Base-by-base conservation (phyloP, 2,888 invertebrate species). In the Megalurothrips usitatus region DNA sequence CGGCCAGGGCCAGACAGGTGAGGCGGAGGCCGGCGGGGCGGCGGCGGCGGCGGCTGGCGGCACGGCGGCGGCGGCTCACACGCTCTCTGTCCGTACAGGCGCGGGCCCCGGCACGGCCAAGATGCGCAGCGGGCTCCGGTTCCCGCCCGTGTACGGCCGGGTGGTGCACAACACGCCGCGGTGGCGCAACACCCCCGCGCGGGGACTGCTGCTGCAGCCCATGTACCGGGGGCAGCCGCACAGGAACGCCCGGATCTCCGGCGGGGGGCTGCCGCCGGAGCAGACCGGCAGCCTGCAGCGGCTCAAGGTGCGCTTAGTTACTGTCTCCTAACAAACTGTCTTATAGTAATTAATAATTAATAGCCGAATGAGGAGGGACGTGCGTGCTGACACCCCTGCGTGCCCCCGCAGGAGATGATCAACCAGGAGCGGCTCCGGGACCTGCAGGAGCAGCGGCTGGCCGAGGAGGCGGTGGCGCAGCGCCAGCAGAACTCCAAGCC, bases 381-480 rank as follows among this genome's bases (percentile, higher is more conserved):
- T n/a, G n/a, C n/a, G n/a, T 68, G 81, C 84, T 28, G 84, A 85
- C 6, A 79, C 91, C 90, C 82, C 95, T 95, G 86, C 93, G 95
- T 92, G 93, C 83, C 89, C 34, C 34, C 95, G 81, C 95, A 94
- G 89, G 94, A 95, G 85, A 86, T 95, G 83, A 93, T 95, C 84
- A 90, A 92, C 80, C 92, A 92, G 49, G 95, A 95, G 85, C 90
- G 94, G 79, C 92, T 93, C 0, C 91, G 93, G 79, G 94, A 95
- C 85, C 87, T 94, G 82, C 92, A 93, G 85, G 91, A 94, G 86
- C 94, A 94, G 86, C 90, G 93, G 83, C 90, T 92, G 83, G 91
- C 91, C 0, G 94, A 94, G 84, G 94, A 94, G 86, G 90, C 92
- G 82, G 93, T 92, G 12, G 87, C 91, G 79, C 89, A 89, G 6